phyloP scores from a whole-genome alignment of 2,888 invertebrate genomes.

The Ephialtes manifestator region DNA sequence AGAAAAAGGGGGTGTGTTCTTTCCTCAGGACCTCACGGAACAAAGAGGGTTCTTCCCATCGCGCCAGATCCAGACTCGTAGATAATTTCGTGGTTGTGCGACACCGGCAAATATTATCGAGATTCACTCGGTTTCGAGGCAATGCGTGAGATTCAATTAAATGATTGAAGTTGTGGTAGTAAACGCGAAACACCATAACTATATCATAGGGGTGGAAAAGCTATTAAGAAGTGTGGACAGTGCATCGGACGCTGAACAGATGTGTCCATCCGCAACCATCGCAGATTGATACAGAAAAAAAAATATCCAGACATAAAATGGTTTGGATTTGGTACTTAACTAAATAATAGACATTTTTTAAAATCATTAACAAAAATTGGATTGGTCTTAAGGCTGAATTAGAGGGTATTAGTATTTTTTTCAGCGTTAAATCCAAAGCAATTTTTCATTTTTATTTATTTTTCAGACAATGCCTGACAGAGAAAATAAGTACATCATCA shows the following conservation, averaged over 20 bases:
- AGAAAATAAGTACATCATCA: too few relatives aligned
- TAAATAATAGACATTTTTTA: too few relatives aligned
- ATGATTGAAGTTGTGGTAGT: slow-evolving; percentile 17
- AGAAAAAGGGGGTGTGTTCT: slow-evolving; percentile 8
- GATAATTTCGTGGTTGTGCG: slow-evolving; percentile 57
- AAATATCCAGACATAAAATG: too few relatives aligned
- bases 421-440: too few relatives aligned
- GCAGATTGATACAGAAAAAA: not conserved
- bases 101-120: slow-evolving; percentile 32
- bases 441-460: too few relatives aligned
- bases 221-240: slow-evolving; percentile 25
- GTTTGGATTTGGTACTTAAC: too few relatives aligned
- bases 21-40: slow-evolving; percentile 29
- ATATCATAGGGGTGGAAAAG: slow-evolving; percentile 22
- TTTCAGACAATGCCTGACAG: too few relatives aligned
- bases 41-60: slow-evolving; percentile 54
- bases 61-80: slow-evolving; percentile 64
- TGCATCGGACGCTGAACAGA: slow-evolving; percentile 34
- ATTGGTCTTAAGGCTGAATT: too few relatives aligned
- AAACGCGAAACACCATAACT: not conserved
- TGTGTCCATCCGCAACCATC: slow-evolving; percentile 46
- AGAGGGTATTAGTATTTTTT: too few relatives aligned
- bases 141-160: slow-evolving; percentile 58
- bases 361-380: too few relatives aligned
- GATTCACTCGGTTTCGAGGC: slow-evolving; percentile 24